Percentiles rank a stretch among this genome's conserved stretches.
Conservation (phyloP, 2,888 invertebrate species). For the Agrochola litura region DNA sequence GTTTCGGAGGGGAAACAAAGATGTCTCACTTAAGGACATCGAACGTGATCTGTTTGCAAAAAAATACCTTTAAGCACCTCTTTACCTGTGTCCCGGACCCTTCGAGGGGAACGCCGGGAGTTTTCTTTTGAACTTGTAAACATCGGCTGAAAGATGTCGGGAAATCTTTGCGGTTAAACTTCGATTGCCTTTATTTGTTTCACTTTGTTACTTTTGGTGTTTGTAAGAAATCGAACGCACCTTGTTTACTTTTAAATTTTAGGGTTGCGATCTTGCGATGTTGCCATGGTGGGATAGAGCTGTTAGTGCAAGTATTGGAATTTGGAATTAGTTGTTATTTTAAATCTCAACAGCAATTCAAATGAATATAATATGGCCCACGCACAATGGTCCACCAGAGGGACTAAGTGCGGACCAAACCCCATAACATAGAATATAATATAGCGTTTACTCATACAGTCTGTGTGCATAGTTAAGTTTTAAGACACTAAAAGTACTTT, state of each 20-base stretch:
- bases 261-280: neutral
- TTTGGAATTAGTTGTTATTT: neutral
- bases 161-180: conserved; percentile 82
- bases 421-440: too few relatives aligned
- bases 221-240: conserved; percentile 69
- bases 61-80: conserved; percentile 86
- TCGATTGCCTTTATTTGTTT: conserved; percentile 80
- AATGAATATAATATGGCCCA: neutral
- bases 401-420: too few relatives aligned
- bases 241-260: conserved; percentile 54
- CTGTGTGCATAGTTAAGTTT: conserved; percentile 8
- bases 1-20: conserved; percentile 82
- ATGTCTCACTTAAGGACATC: conserved; percentile 88
- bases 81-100: conserved; percentile 79
- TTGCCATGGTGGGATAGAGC: too few relatives aligned
- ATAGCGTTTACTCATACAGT: neutral
- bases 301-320: neutral
- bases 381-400: too few relatives aligned
- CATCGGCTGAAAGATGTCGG: conserved; percentile 84
- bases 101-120: conserved; percentile 72
- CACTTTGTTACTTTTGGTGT: conserved; percentile 70
- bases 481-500: conserved; percentile 7
- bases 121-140: conserved; percentile 86
- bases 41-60: conserved; percentile 90
- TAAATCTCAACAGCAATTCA: neutral